These are phyloP conservation scores for Latrodectus elegans DNA, from an alignment of 2,888 invertebrate genomes.

Conservation along the genomic window DNA sequence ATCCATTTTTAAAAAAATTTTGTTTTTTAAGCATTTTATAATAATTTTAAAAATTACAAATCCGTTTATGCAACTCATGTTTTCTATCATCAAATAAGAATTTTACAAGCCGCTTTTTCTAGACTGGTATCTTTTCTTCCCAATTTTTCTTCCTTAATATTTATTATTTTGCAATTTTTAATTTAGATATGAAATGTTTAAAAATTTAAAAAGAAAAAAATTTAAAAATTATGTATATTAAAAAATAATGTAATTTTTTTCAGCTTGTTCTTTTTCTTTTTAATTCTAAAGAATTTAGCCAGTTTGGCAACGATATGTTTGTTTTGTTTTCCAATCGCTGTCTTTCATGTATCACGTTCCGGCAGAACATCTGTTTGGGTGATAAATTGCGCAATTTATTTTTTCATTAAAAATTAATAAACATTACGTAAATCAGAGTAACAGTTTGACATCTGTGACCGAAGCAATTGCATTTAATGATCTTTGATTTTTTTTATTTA, in stretches of 20 bases:
- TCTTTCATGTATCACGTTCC: not conserved
- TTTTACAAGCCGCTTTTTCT: too few relatives aligned
- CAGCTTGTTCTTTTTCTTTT: not conserved
- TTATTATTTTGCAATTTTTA: too few relatives aligned
- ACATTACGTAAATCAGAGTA: not conserved
- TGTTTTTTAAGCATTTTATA: too few relatives aligned
- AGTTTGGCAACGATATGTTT: not conserved
- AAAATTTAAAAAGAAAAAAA: not conserved
- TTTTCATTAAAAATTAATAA: not conserved
- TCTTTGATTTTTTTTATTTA: too few relatives aligned
- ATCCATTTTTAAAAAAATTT: too few relatives aligned
- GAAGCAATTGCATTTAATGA: not conserved
- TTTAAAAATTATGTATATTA: not conserved
- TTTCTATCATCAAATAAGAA: too few relatives aligned
- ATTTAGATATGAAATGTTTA: not conserved
- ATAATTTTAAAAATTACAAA: too few relatives aligned
- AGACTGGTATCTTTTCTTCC: too few relatives aligned
- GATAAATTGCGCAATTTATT: not conserved
- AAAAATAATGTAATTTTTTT: not conserved
- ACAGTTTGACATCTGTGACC: not conserved
- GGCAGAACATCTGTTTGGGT: not conserved
- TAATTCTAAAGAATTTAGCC: not conserved
- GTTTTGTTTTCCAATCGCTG: not conserved
- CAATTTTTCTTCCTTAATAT: too few relatives aligned
- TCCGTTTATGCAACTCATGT: too few relatives aligned